These are phyloP conservation scores for Aphodius sticticus DNA, from an alignment of 2,888 invertebrate species.

Conservation along the genomic window DNA sequence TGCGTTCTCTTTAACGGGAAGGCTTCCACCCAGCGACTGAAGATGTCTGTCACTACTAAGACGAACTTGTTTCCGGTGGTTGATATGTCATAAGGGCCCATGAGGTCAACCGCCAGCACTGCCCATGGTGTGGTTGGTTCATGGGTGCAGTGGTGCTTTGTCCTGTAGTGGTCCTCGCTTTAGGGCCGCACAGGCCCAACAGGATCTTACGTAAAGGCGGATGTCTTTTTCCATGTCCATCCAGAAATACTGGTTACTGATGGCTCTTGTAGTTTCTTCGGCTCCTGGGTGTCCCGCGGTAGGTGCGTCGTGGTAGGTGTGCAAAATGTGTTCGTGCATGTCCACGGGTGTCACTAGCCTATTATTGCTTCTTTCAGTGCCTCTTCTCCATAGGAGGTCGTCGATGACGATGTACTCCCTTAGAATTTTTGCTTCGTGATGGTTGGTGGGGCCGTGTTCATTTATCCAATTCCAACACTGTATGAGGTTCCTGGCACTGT, in stretches of 20 bases:
- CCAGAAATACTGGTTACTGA: slow-evolving; percentile 24
- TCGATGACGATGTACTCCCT: background rate
- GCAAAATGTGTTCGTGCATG: background rate
- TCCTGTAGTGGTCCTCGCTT: slow-evolving; percentile 31
- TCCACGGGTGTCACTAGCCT: background rate
- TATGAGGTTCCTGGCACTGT: too few species aligned
- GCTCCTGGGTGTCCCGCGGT: slow-evolving; percentile 34
- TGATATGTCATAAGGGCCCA: slow-evolving; percentile 35
- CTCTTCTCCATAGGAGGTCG: background rate
- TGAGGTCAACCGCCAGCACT: slow-evolving; percentile 31
- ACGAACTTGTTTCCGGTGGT: slow-evolving; percentile 35
- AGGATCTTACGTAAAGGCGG: slow-evolving; percentile 42
- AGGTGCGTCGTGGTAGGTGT: slow-evolving; percentile 28
- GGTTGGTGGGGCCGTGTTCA: too few species aligned
- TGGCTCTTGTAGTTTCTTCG: slow-evolving; percentile 33
- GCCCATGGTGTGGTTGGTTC: slow-evolving; percentile 34
- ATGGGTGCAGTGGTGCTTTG: slow-evolving; percentile 29
- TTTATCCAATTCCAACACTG: background rate
- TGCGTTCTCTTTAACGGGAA: slow-evolving; percentile 35
- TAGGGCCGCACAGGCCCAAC: slow-evolving; percentile 26
- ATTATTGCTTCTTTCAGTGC: background rate
- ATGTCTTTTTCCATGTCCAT: background rate
- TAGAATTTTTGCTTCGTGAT: too few species aligned
- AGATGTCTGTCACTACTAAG: slow-evolving; percentile 43
- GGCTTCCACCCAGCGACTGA: slow-evolving; percentile 44